A percentile compares a stretch with the other conserved stretches of the same genome.
Evolutionary conservation across 2,797 vertebrate species (phyloP).

Genomic region (Lepus townsendii): DNA sequence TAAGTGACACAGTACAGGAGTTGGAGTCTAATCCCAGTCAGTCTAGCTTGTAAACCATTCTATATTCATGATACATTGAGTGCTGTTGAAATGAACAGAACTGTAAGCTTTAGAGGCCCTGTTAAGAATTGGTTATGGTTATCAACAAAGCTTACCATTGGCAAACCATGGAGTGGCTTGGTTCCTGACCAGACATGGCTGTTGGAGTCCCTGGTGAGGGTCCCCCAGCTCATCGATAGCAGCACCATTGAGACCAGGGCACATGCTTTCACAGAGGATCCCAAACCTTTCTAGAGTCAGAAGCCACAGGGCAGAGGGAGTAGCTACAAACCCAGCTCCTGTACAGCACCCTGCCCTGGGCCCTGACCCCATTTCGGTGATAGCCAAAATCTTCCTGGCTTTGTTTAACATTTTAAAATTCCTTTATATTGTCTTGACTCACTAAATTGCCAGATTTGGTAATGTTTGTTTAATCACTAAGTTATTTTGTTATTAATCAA

Average conservation of each 20-base stretch:
- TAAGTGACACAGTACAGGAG: neutral
- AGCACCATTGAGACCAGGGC: neutral
- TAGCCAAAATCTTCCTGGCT: neutral
- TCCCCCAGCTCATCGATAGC: neutral
- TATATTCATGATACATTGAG: neutral
- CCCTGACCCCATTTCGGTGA: neutral
- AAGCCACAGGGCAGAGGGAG: neutral
- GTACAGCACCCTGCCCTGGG: neutral
- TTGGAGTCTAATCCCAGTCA: neutral
- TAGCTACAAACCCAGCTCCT: neutral
- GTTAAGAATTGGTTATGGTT: neutral
- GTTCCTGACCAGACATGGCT: neutral
- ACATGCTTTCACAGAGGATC: neutral
- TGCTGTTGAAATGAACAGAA: neutral
- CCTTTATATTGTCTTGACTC: slow-evolving; percentile 13
- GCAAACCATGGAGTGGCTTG: neutral
- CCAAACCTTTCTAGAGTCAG: neutral
- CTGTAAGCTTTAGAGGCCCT: neutral
- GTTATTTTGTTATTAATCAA: neutral
- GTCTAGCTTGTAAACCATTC: neutral
- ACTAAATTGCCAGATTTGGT: neutral
- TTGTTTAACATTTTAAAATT: slow-evolving; percentile 28
- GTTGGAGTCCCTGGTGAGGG: too few species aligned
- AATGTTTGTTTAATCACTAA: neutral
- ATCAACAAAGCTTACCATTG: neutral